Evolutionary conservation across 2,113 vertebrate species (phyloP).

Genomic region (Apteryx owenii): DNA sequence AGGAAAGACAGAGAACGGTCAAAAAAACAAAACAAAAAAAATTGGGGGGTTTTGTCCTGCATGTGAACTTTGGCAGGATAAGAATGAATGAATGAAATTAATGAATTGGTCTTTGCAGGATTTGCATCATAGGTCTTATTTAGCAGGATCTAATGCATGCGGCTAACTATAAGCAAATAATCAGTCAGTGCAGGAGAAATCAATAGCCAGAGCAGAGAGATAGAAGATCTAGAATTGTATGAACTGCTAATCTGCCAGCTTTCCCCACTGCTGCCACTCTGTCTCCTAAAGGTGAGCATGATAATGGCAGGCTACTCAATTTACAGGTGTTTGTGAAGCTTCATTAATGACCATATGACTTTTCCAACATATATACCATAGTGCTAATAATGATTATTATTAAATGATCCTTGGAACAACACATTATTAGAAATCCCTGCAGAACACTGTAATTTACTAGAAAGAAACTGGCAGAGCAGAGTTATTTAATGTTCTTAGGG

Average conservation of each 20-base stretch:
- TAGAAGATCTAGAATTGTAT: background rate
- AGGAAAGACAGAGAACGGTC: background rate
- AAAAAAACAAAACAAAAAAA: too few species aligned
- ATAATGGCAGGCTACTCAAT: background rate
- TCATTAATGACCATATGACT: background rate
- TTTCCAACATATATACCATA: background rate
- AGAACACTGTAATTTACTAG: slow-evolving; percentile 10
- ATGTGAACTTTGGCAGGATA: background rate
- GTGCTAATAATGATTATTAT: slow-evolving; percentile 1
- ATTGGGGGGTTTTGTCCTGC: background rate
- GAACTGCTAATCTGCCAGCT: background rate
- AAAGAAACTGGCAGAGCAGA: background rate
- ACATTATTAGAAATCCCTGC: background rate
- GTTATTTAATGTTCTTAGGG: background rate
- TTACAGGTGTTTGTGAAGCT: background rate
- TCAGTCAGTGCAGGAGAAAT: background rate
- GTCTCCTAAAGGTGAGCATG: background rate
- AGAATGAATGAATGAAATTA: background rate
- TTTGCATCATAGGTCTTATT: background rate
- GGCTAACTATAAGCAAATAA: background rate
- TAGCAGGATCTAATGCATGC: background rate
- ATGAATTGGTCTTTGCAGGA: background rate
- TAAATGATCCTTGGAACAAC: slow-evolving; percentile 13
- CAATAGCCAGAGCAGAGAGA: background rate
- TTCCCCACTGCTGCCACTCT: background rate